These are phyloP conservation scores for Ectobius pallidus DNA, from an alignment of 2,888 invertebrate species.

Conservation along the genomic window DNA sequence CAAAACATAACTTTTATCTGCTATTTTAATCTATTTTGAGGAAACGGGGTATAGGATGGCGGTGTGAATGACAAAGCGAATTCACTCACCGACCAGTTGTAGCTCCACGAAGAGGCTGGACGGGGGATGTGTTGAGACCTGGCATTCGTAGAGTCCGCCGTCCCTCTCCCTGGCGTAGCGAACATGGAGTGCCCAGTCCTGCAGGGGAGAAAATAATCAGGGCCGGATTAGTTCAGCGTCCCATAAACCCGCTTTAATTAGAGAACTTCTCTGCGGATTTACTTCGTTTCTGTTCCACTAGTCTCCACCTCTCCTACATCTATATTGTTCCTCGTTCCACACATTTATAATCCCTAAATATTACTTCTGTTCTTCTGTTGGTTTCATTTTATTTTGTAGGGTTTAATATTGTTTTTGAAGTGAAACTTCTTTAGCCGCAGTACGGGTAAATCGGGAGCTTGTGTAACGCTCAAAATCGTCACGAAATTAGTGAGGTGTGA, in stretches of 20 bases:
- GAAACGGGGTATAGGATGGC: too few relatives aligned
- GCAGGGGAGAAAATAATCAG: conserved; percentile 31
- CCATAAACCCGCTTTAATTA: conserved; percentile 41
- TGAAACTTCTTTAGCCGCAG: too few relatives aligned
- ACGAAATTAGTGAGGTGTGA: too few relatives aligned
- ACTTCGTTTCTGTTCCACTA: conserved; percentile 21
- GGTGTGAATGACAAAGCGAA: too few relatives aligned
- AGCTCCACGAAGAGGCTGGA: conserved; percentile 69
- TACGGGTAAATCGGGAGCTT: too few relatives aligned
- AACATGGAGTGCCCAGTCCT: conserved; percentile 73
- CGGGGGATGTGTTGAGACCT: conserved; percentile 69
- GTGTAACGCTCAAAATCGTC: too few relatives aligned
- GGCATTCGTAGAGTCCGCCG: conserved; percentile 70
- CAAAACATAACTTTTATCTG: too few relatives aligned
- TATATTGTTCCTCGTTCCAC: too few relatives aligned
- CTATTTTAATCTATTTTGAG: too few relatives aligned
- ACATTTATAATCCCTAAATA: conserved; percentile 7
- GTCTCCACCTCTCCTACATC: not conserved
- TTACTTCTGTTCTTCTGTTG: too few relatives aligned
- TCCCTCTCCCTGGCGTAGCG: conserved; percentile 67
- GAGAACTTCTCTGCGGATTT: conserved; percentile 23
- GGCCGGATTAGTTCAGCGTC: conserved; percentile 33
- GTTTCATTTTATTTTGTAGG: too few relatives aligned
- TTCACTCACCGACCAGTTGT: conserved; percentile 66
- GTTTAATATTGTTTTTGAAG: too few relatives aligned